These are phyloP conservation scores for Egretta garzetta DNA, from an alignment of 2,113 vertebrate species.

Conservation along the genomic window DNA sequence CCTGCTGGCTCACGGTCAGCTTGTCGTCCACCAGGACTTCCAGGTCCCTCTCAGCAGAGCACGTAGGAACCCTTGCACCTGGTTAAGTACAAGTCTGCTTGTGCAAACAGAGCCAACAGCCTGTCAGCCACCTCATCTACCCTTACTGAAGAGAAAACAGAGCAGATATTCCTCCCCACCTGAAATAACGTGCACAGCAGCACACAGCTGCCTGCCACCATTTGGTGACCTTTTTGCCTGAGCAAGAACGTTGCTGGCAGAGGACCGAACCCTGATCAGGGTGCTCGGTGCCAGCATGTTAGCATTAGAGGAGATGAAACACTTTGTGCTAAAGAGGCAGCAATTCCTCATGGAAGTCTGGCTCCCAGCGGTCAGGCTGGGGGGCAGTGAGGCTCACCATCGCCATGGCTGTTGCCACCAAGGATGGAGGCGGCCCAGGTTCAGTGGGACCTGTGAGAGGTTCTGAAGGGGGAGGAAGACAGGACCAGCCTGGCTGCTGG, in stretches of 20 bases:
- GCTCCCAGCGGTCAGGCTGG: neutral
- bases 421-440: neutral
- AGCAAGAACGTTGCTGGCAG: neutral
- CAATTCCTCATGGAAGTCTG: fast-evolving
- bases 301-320: neutral
- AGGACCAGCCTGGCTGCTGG: neutral
- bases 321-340: neutral
- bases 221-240: neutral
- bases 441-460: neutral
- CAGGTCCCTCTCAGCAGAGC: no score
- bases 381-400: neutral
- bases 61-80: neutral
- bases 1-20: no score
- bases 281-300: fast-evolving
- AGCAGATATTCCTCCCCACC: fast-evolving
- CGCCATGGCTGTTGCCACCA: neutral
- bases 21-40: no score
- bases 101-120: neutral
- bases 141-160: neutral
- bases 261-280: neutral
- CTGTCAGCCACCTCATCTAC: neutral
- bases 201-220: neutral
- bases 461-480: neutral
- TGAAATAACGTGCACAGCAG: neutral
- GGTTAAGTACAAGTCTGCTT: neutral